Evolutionary conservation across 2,113 vertebrate species (phyloP).

Genomic region (Brienomyrus longianalis): DNA sequence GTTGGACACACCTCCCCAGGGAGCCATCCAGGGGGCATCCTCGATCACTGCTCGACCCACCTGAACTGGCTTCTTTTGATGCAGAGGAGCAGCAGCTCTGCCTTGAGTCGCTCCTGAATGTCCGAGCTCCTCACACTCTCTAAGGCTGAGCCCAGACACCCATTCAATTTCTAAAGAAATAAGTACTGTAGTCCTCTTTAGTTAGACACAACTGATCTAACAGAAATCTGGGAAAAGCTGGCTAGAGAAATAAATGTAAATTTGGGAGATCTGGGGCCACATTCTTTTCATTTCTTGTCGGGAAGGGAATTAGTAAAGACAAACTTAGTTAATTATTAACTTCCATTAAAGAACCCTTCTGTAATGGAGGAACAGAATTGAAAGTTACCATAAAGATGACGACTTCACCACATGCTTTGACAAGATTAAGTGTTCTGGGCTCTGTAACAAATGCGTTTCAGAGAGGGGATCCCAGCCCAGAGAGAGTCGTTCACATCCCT

Average conservation of each 20-base stretch:
- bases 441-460: background rate
- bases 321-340: background rate
- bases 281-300: background rate
- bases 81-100: background rate
- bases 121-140: background rate
- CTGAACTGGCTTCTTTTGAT: background rate
- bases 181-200: background rate
- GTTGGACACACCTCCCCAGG: background rate
- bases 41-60: background rate
- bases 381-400: background rate
- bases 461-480: background rate
- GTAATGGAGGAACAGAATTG: background rate
- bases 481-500: background rate
- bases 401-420: background rate
- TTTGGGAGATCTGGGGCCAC: background rate
- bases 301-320: background rate
- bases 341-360: background rate
- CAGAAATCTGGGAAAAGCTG: background rate
- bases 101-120: too few species aligned
- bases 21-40: background rate
- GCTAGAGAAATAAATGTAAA: background rate
- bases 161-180: background rate
- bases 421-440: background rate
- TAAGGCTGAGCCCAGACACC: background rate
- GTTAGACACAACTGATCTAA: background rate